Conservation (phyloP, 2,888 invertebrate species). For the Ptychoptera contaminata region DNA sequence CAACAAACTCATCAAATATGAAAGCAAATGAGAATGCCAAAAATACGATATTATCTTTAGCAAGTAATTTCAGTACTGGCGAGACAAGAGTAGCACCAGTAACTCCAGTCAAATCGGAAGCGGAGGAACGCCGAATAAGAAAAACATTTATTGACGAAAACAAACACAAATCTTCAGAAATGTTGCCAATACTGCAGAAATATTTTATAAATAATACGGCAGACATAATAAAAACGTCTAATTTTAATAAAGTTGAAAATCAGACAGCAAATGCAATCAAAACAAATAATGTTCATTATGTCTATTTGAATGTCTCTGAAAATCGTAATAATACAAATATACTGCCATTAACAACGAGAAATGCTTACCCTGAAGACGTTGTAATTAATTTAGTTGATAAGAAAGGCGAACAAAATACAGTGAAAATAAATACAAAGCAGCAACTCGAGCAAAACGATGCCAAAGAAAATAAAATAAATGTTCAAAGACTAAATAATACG, state of each 20-base stretch:
- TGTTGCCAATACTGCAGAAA: conserved; percentile 4
- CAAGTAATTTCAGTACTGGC: background rate
- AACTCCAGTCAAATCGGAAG: background rate
- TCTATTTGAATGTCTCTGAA: no score
- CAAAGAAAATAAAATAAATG: background rate
- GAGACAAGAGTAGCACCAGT: background rate
- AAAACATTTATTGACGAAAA: background rate
- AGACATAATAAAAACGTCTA: background rate
- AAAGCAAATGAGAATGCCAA: conserved; percentile 1
- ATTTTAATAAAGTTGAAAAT: conserved; percentile 1
- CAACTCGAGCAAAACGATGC: background rate
- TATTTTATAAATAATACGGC: conserved; percentile 3
- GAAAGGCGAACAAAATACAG: no score
- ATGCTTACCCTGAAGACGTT: no score
- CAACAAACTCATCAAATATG: background rate
- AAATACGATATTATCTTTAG: background rate
- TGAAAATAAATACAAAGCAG: background rate
- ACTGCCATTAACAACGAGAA: no score
- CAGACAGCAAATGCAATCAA: conserved; percentile 7
- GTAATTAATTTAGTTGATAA: no score
- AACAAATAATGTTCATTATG: conserved; percentile 15
- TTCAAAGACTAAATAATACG: background rate
- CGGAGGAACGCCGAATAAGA: background rate
- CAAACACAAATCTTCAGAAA: background rate
- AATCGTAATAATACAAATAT: no score